Evolutionary conservation across 2,888 invertebrate genomes (phyloP), one percentile per base, ranked within the genome.

Genomic region (Parnassius mnemosyne): DNA sequence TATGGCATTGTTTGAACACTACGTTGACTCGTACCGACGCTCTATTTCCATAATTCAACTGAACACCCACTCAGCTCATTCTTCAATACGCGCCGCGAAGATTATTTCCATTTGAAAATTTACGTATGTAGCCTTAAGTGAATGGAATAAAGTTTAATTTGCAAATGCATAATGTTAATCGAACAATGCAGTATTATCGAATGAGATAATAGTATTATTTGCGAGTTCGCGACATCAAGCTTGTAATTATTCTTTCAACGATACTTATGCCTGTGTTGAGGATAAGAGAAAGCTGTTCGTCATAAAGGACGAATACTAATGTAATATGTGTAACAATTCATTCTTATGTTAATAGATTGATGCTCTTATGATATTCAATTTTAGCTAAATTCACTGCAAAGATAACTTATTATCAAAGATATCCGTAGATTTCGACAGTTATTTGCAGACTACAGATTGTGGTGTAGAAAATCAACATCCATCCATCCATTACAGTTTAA

Each of bases 31-130:
- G 75, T 72, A 79, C 76, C 80, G 76, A 70, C 78, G 87, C 79
- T 87, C 87, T 79, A 86, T 87, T 87, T 87, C 83, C 87, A 87
- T 88, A 88, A 84, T 82, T 85, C 85, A 83, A 79, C 73, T 68
- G 70, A 65, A 80, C 85, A 75, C 86, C 84, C 79, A 85, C 85
- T 74, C 68, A 66, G 71, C 74, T 78, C 83, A 84, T 84, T 84
- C 83, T 80, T 83, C 77, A 76, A 76, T 75, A 73, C 70, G 68
- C 71, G 72, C 71, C 65, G 65, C 68, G 64, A 63, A 66, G 57
- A 63, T 71, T 66, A 70, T 69, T 65, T 70, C 64, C 64, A 64
- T 67, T 65, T 60, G 65, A 65, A 67, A 74, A 70, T 61, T 71
- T 69, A 66, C 68, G 68, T 65, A 62, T 64, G 61, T 56, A 51